phyloP scores from a whole-genome alignment of 2,797 vertebrate genomes.

The Mormyrus hasselquistii region DNA sequence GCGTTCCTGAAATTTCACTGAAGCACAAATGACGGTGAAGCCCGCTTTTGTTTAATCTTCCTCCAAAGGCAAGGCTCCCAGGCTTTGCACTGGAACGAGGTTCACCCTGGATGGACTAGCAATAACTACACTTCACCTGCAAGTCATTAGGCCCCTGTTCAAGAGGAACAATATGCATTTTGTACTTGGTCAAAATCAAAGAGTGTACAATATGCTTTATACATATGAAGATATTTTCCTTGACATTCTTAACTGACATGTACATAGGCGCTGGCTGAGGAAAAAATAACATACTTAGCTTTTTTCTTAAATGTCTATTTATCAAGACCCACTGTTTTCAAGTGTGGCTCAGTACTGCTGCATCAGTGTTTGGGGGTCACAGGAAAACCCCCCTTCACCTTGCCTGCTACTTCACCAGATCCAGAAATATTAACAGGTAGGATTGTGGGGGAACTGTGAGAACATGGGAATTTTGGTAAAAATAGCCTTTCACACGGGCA shows the following conservation, averaged over 20 bases:
- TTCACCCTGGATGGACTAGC: not conserved
- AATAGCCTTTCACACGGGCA: not conserved
- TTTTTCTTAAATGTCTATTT: not conserved
- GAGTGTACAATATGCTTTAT: not conserved
- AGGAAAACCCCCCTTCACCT: not conserved
- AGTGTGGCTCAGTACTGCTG: not conserved
- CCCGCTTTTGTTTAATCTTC: conserved; percentile 14
- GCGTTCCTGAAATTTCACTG: not conserved
- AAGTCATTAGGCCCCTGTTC: not conserved
- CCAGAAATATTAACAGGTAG: not conserved
- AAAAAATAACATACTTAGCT: not conserved
- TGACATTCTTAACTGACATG: not conserved
- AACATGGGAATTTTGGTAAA: not conserved
- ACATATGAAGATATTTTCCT: not conserved
- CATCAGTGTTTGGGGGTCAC: not conserved
- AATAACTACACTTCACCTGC: not conserved
- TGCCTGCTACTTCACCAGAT: not conserved
- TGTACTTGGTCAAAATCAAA: not conserved
- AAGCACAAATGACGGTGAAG: not conserved
- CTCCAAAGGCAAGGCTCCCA: not conserved
- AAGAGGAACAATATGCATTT: not conserved
- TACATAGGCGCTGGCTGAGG: not conserved
- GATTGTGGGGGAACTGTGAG: not conserved
- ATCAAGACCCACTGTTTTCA: not conserved
- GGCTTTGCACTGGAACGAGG: not conserved